Evolutionary conservation across 2,797 vertebrate species (phyloP).

Genomic region (Arrhamphus sclerolepis): DNA sequence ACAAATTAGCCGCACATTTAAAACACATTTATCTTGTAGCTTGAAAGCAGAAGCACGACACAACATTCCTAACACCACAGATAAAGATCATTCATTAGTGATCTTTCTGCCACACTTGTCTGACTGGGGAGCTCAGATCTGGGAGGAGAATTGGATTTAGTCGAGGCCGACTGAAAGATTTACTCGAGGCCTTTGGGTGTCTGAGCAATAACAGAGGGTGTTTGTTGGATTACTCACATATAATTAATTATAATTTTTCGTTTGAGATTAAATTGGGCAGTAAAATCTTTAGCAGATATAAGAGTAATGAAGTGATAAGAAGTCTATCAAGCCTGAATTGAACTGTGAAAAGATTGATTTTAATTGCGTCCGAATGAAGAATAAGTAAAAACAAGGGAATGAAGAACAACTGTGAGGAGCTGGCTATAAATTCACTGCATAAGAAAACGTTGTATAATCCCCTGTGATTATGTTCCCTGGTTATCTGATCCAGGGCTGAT

Average conservation of each 20-base stretch:
- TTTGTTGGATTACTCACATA: slow-evolving; percentile 32
- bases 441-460: too few species aligned
- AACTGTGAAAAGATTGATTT: slow-evolving; percentile 27
- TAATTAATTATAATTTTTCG: slow-evolving; percentile 45
- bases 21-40: slow-evolving; percentile 27
- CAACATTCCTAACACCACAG: slow-evolving; percentile 17
- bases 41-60: slow-evolving; percentile 15
- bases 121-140: slow-evolving; percentile 19
- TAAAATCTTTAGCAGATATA: slow-evolving; percentile 39
- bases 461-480: too few species aligned
- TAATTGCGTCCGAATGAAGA: slow-evolving; percentile 52
- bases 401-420: not conserved
- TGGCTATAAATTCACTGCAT: too few species aligned
- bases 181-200: slow-evolving; percentile 35
- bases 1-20: slow-evolving; percentile 35
- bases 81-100: slow-evolving; percentile 33
- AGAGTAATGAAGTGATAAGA: slow-evolving; percentile 44
- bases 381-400: slow-evolving; percentile 56
- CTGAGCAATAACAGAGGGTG: slow-evolving; percentile 21
- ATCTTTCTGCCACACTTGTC: slow-evolving; percentile 13
- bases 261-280: slow-evolving; percentile 51
- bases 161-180: slow-evolving; percentile 39
- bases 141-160: slow-evolving; percentile 33
- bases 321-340: slow-evolving; percentile 49
- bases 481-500: too few species aligned